Evolutionary conservation across 2,888 invertebrate genomes (phyloP).

Genomic region (Dastarcus helophoroides): DNA sequence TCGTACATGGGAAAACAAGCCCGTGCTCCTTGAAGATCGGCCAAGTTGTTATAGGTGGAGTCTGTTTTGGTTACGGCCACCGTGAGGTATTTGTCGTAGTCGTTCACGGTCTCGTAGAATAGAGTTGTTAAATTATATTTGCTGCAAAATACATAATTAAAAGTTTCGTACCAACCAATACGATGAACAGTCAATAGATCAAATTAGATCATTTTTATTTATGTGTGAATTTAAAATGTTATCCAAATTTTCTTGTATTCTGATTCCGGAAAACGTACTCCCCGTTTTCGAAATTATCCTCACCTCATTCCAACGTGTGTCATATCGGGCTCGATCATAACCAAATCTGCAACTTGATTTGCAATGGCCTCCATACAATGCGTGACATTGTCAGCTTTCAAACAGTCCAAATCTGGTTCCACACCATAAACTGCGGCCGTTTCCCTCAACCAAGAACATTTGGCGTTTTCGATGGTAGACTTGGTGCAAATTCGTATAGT

Average conservation of each 20-base stretch:
- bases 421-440: slow-evolving; percentile 64
- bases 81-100: slow-evolving; percentile 49
- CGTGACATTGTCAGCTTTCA: slow-evolving; percentile 45
- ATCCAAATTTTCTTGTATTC: too few relatives aligned
- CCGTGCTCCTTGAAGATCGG: slow-evolving; percentile 56
- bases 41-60: slow-evolving; percentile 45
- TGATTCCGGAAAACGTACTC: too few relatives aligned
- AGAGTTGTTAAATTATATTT: slow-evolving; percentile 45
- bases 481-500: slow-evolving; percentile 52
- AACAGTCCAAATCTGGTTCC: slow-evolving; percentile 69
- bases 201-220: too few relatives aligned
- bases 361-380: slow-evolving; percentile 59
- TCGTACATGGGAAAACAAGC: slow-evolving; percentile 76
- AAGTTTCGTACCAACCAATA: too few relatives aligned
- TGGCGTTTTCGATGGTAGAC: slow-evolving; percentile 56
- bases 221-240: too few relatives aligned
- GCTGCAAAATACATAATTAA: too few relatives aligned
- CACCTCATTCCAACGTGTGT: slow-evolving; percentile 58
- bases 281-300: too few relatives aligned
- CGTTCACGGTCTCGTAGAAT: slow-evolving; percentile 49
- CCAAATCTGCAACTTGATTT: slow-evolving; percentile 55
- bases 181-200: too few relatives aligned
- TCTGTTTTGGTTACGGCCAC: slow-evolving; percentile 55
- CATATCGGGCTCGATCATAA: slow-evolving; percentile 60
- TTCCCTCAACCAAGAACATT: slow-evolving; percentile 69